These are phyloP conservation scores for Hemithea aestivaria DNA, from an alignment of 2,888 invertebrate genomes.

Conservation along the genomic window DNA sequence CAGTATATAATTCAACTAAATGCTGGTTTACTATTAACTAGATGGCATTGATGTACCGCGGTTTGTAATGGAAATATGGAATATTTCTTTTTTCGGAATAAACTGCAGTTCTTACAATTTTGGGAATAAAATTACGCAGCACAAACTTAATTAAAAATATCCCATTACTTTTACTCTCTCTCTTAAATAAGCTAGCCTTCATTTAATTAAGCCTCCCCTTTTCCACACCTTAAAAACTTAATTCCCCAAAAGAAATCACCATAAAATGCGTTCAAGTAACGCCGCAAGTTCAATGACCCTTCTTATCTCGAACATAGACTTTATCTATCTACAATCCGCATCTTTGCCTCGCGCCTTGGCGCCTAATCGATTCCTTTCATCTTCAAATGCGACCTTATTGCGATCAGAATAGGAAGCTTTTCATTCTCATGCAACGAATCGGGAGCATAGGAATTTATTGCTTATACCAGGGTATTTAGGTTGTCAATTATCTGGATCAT, in stretches of 20 bases:
- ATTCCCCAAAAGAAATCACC: conserved; percentile 42
- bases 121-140: background rate
- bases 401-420: conserved; percentile 38
- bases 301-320: conserved; percentile 64
- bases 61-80: no score
- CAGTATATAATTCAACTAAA: no score
- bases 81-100: no score
- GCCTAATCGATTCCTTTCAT: conserved; percentile 49
- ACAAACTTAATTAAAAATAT: no score
- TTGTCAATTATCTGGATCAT: conserved; percentile 24
- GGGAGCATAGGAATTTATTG: conserved; percentile 28
- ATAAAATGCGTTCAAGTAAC: conserved; percentile 45
- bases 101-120: no score
- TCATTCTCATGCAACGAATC: conserved; percentile 23
- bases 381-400: conserved; percentile 45
- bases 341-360: conserved; percentile 45
- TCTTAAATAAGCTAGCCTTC: background rate
- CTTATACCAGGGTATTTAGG: conserved; percentile 31
- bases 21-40: no score
- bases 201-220: conserved; percentile 21
- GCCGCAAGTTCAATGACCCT: conserved; percentile 54
- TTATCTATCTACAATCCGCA: conserved; percentile 61
- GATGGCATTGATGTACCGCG: no score
- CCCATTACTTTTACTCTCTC: no score
- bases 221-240: conserved; percentile 21